phyloP scores from a whole-genome alignment of 2,797 vertebrate genomes.

The Aythya fuligula region DNA sequence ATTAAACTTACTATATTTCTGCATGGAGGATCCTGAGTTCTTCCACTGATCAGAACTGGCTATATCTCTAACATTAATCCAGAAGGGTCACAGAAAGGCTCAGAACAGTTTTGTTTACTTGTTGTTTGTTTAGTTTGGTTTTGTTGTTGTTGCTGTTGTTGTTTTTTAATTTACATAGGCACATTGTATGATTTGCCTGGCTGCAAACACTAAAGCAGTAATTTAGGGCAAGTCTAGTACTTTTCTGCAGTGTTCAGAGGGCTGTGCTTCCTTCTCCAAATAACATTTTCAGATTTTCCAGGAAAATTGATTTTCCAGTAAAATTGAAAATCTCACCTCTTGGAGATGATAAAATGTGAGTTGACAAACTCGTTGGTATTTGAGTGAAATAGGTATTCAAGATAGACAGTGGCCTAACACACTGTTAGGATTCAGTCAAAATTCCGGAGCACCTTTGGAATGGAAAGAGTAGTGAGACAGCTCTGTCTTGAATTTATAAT shows the following conservation, averaged over 20 bases:
- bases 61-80: rapidly evolving
- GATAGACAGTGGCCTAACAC: not conserved
- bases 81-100: not conserved
- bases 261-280: not conserved
- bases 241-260: not conserved
- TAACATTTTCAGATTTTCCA: not conserved
- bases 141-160: too few species aligned
- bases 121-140: not conserved
- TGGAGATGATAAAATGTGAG: not conserved
- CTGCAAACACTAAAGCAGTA: not conserved
- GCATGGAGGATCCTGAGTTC: not conserved
- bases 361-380: not conserved
- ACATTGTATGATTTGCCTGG: not conserved
- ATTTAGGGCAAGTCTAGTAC: not conserved
- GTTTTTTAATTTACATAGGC: not conserved
- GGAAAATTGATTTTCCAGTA: not conserved
- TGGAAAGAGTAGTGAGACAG: not conserved
- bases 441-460: not conserved
- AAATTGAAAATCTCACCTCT: not conserved
- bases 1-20: not conserved
- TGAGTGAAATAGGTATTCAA: not conserved
- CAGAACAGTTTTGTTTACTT: not conserved
- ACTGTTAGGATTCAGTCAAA: not conserved
- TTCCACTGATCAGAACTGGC: not conserved
- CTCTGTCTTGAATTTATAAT: not conserved